Evolutionary conservation across 2,888 invertebrate genomes (phyloP).

Genomic region (Hemicrepidius hirtus): DNA sequence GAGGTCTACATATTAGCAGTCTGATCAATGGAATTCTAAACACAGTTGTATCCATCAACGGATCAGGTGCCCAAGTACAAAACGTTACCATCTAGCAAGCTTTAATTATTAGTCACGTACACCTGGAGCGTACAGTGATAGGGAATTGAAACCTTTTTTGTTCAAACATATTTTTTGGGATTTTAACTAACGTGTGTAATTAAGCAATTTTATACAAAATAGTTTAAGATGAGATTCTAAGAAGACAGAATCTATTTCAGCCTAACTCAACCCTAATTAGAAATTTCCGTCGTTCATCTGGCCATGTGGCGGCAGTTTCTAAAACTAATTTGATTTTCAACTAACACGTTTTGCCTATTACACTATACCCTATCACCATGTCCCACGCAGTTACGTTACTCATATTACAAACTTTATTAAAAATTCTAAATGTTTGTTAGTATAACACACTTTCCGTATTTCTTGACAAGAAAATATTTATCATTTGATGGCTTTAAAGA

Average conservation of each 20-base stretch:
- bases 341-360: constrained; percentile 22
- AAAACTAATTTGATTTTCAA: constrained; percentile 30
- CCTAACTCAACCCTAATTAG: constrained; percentile 23
- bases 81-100: no score
- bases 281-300: constrained; percentile 24
- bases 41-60: no score
- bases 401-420: constrained; percentile 2
- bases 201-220: no score
- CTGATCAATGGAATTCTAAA: no score
- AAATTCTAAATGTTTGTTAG: neutral
- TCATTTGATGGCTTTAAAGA: no score
- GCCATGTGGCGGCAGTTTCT: constrained; percentile 30
- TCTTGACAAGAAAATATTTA: neutral
- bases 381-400: constrained; percentile 3
- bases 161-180: no score
- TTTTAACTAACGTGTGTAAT: no score
- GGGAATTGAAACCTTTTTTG: no score
- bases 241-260: neutral
- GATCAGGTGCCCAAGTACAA: no score
- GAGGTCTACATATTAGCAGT: no score
- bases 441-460: neutral
- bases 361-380: constrained; percentile 7
- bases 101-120: no score
- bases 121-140: no score
- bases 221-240: neutral